A percentile compares a stretch with the other conserved stretches of the same genome.
Conservation (phyloP, 2,888 invertebrate genomes). For the Eupithecia dodoneata region DNA sequence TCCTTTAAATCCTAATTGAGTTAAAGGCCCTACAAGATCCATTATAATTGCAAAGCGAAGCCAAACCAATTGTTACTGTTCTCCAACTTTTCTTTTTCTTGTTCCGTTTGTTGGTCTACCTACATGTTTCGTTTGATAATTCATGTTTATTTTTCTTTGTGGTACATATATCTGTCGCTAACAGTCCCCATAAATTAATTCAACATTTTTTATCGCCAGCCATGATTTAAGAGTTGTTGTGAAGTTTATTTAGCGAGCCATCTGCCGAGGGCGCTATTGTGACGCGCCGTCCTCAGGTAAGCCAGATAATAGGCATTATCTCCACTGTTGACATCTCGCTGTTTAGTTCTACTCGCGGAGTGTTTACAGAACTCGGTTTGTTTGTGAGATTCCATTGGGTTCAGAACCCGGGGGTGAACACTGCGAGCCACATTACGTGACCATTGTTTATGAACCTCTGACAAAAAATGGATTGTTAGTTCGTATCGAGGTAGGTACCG, state of each 20-base stretch:
- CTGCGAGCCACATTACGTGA: slow-evolving; percentile 53
- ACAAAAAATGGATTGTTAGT: neutral
- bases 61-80: neutral
- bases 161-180: neutral
- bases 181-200: slow-evolving; percentile 7
- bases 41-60: neutral
- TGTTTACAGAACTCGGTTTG: slow-evolving; percentile 76
- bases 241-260: slow-evolving; percentile 81
- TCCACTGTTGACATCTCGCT: slow-evolving; percentile 78
- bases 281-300: slow-evolving; percentile 74
- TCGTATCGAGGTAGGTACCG: neutral
- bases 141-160: neutral
- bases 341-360: slow-evolving; percentile 61
- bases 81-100: neutral
- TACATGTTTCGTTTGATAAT: too few species aligned
- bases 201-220: slow-evolving; percentile 64
- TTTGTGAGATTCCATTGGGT: slow-evolving; percentile 59
- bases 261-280: slow-evolving; percentile 76
- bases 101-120: neutral
- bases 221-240: slow-evolving; percentile 74
- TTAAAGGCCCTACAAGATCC: neutral
- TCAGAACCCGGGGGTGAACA: slow-evolving; percentile 61
- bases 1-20: neutral
- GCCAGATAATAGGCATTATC: slow-evolving; percentile 79
- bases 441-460: neutral